These are phyloP conservation scores for Garrulus glandarius DNA, from an alignment of 2,797 vertebrate genomes.

Conservation along the genomic window DNA sequence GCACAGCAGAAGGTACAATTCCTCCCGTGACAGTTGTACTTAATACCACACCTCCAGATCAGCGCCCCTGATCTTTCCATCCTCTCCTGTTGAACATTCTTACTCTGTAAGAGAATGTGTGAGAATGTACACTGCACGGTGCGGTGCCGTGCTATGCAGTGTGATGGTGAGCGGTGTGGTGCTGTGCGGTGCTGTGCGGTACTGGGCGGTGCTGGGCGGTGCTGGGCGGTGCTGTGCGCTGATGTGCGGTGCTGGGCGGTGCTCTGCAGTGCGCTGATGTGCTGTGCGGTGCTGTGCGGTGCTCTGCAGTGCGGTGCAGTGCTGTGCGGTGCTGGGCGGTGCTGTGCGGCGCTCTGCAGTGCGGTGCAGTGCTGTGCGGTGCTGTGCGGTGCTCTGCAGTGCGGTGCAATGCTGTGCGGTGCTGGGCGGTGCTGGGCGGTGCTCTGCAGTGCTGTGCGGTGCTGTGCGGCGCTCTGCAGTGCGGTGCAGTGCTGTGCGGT, in stretches of 20 bases:
- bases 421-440: accelerated
- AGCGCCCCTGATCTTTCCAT: background rate
- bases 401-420: accelerated
- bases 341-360: background rate
- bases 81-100: background rate
- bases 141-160: accelerated
- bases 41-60: background rate
- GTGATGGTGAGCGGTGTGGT: accelerated
- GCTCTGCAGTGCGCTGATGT: accelerated
- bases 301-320: accelerated
- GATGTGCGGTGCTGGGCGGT: accelerated
- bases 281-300: accelerated
- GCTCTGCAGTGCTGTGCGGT: accelerated
- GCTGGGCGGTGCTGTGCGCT: accelerated
- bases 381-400: accelerated
- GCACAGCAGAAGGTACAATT: background rate
- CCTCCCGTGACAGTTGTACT: too few relatives aligned
- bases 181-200: accelerated
- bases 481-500: background rate
- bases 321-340: background rate
- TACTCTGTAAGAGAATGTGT: background rate
- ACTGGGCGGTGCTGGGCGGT: accelerated
- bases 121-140: background rate
- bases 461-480: background rate
- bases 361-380: background rate